A percentile compares a stretch with the other conserved stretches of the same genome.
Evolutionary conservation across 2,888 invertebrate genomes (phyloP).

Genomic region (Penaeus monodon): DNA sequence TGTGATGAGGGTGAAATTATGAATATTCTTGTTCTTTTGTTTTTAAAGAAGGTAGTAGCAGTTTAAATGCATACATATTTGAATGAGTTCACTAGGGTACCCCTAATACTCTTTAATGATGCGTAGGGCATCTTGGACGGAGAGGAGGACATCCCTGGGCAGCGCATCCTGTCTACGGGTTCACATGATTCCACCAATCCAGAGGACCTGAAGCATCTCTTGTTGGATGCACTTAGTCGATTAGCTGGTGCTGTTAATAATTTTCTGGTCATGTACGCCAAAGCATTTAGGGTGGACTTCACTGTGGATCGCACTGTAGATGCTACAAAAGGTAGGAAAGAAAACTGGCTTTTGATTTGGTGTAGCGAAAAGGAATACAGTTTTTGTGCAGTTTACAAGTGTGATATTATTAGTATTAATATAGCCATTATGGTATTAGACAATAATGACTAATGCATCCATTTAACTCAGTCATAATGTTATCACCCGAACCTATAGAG

Average conservation of each 20-base stretch:
- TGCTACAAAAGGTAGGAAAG: slow-evolving; percentile 39
- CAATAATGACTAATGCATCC: not conserved
- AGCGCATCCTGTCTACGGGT: slow-evolving; percentile 50
- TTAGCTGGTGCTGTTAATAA: slow-evolving; percentile 57
- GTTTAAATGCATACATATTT: no score
- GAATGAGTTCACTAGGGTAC: no score
- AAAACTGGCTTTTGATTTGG: no score
- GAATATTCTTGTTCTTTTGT: no score
- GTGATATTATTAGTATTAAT: not conserved
- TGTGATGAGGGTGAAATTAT: no score
- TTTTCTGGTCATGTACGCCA: slow-evolving; percentile 86
- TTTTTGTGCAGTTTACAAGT: not conserved
- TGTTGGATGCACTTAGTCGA: slow-evolving; percentile 56
- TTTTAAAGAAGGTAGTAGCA: no score
- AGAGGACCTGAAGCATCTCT: slow-evolving; percentile 47
- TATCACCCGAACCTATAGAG: slow-evolving; percentile 25
- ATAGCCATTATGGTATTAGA: no score
- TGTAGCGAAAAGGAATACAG: not conserved
- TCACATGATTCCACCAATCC: slow-evolving; percentile 49
- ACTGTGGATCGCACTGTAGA: slow-evolving; percentile 70
- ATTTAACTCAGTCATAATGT: not conserved
- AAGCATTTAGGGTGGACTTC: slow-evolving; percentile 87
- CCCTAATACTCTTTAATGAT: not conserved
- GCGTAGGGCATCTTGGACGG: slow-evolving; percentile 62
- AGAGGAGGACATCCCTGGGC: slow-evolving; percentile 53